Evolutionary conservation across 2,888 invertebrate genomes (phyloP), one percentile per base, ranked within the genome.

Genomic region (Clanis bilineata): DNA sequence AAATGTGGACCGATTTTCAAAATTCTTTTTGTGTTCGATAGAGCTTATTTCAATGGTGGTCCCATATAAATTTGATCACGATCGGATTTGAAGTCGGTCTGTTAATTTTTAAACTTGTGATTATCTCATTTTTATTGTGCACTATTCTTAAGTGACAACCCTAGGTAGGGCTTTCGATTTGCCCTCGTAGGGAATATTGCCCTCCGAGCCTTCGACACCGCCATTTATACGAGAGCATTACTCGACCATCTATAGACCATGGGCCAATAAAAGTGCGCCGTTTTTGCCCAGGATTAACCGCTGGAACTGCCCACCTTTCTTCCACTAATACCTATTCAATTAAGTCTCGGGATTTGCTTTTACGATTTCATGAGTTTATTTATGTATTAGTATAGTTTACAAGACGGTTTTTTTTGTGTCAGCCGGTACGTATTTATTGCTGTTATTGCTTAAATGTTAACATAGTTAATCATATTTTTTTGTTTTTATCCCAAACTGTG

Each of bases 191-290:
- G 59, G 57, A 61, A 57, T 57, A 57, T 57, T 57, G 23, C 51
- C 56, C 25, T 43, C 23, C 45, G 62, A 47, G 62, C 64, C 74
- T 59, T 59, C 59, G 59, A 51, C 60, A 47, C 41, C 43, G 57
- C 41, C 78, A 78, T 82, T 82, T 82, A 78, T 86, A 82, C 77
- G 79, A 76, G 77, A 75, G 84, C 76, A 85, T 85, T 85, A 85
- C 76, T 79, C 72, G 72, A 68, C 74, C 74, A 75, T 78, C 79
- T 72, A 77, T 77, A 79, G 74, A 64, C 73, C 70, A 69, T 70
- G 71, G 69, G 66, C 76, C 72, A 77, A 79, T 79, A 80, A 79
- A 79, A 79, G 80, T 70, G 63, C 66, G 59, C 44, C 51, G 39
- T 39, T 38, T 36, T 36, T 38, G 12, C 18, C 56, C 55, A 45